These are phyloP conservation scores for Scaptomyza polygonia DNA, from an alignment of 2,888 invertebrate genomes.

Conservation along the genomic window DNA sequence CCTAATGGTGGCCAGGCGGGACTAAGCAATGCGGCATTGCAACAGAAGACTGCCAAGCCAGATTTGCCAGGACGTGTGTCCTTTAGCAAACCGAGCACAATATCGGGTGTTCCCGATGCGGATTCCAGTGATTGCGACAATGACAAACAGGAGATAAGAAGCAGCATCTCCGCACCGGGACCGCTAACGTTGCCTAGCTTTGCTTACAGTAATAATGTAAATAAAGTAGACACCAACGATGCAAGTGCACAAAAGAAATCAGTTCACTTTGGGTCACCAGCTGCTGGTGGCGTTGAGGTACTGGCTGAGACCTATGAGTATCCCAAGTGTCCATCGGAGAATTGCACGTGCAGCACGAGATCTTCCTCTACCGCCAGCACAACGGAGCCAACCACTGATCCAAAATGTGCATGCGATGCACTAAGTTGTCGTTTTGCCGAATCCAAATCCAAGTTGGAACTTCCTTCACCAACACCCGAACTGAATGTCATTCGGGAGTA, in stretches of 20 bases:
- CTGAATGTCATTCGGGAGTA: conserved; percentile 82
- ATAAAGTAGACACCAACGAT: conserved; percentile 46
- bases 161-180: conserved; percentile 78
- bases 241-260: conserved; percentile 76
- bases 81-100: conserved; percentile 78
- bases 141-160: conserved; percentile 71
- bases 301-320: conserved; percentile 82
- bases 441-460: conserved; percentile 8
- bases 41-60: conserved; percentile 69
- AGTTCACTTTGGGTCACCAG: conserved; percentile 81
- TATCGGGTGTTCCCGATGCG: conserved; percentile 58
- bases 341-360: conserved; percentile 83
- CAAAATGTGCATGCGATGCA: conserved; percentile 75
- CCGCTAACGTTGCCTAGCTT: conserved; percentile 64
- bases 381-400: conserved; percentile 61
- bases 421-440: conserved; percentile 69
- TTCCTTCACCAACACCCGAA: conserved; percentile 55
- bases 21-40: conserved; percentile 50
- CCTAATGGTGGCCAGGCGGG: conserved; percentile 20
- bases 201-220: conserved; percentile 15
- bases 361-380: conserved; percentile 82
- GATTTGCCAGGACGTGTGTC: conserved; percentile 84
- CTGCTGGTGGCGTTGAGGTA: conserved; percentile 61
- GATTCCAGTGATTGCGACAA: conserved; percentile 83
- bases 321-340: conserved; percentile 83